Evolutionary conservation across 2,797 vertebrate species (phyloP), one percentile per base, ranked within the genome.

Genomic region (Danio aesculapii): DNA sequence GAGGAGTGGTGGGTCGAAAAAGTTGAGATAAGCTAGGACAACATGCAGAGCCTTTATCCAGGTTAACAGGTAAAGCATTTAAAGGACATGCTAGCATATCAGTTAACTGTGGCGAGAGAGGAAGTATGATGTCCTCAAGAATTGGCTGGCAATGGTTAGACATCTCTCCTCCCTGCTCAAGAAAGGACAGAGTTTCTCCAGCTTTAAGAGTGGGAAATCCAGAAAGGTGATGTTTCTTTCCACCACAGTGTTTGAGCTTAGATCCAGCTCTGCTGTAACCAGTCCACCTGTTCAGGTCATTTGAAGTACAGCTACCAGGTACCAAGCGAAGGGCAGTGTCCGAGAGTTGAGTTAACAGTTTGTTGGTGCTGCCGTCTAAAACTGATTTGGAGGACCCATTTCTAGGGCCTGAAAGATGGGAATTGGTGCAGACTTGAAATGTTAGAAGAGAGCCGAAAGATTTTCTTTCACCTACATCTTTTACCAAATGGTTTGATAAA

Each of bases 241-340:
- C 80, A 75, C 75, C 58, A 76, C 83, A 59, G 19, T 72, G 44
- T 79, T 83, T 83, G 14, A 87, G 41, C 72, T 82, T 87, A 3
- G 72, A 72, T 14, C 30, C 19, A 50, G 47, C 71, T 46, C 57
- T 81, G 49, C 67, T 47, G 64, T 43, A 74, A 53, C 16, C 11
- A 30, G 55, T 58, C 21, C 8, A 58, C 67, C 55, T 62, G 8
- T 49, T 14, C 30, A n/a, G 21, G 21, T 53, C 8, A 0, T 68
- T 44, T 8, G 58, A 75, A 17, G 82, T 52, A 52, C 53, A 49
- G 46, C 46, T 16, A 43, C 16, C 50, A 43, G 81, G 64, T 19
- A 85, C 44, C 70, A 91, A 46, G n/a, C 66, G 74, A 44, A 64
- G 73, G 50, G 88, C 89, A 4, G 82, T 81, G 53, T 86, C 82